These are phyloP conservation scores for Drosophila picticornis DNA, from an alignment of 2,888 invertebrate species.

Conservation along the genomic window DNA sequence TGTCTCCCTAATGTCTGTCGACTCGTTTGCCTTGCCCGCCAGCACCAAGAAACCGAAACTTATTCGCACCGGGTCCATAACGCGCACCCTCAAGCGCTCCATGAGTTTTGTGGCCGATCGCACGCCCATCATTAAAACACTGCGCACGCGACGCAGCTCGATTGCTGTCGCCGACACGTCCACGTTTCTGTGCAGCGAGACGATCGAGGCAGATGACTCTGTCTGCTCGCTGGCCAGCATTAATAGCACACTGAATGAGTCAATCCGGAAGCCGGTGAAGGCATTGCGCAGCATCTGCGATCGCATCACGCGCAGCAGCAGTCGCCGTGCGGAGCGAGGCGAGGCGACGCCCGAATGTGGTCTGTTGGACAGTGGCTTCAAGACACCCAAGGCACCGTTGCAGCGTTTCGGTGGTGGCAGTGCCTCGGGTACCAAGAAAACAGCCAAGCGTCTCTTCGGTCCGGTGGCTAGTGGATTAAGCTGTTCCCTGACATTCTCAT, in stretches of 20 bases:
- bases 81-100: constrained; percentile 83
- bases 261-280: constrained; percentile 83
- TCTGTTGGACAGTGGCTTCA: constrained; percentile 78
- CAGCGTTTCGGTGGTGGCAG: constrained; percentile 52
- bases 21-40: constrained; percentile 82
- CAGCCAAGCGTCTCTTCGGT: constrained; percentile 70
- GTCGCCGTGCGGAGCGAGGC: constrained; percentile 49
- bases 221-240: constrained; percentile 83
- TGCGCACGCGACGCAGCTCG: constrained; percentile 78
- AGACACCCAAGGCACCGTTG: constrained; percentile 83
- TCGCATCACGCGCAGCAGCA: constrained; percentile 81
- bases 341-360: constrained; percentile 56
- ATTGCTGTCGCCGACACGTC: constrained; percentile 69
- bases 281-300: constrained; percentile 83
- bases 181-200: constrained; percentile 53
- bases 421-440: constrained; percentile 55
- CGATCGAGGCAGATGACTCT: constrained; percentile 75
- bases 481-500: constrained; percentile 37
- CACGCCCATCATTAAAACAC: constrained; percentile 82
- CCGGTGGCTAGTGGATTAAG: constrained; percentile 24
- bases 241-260: constrained; percentile 83
- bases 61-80: constrained; percentile 84
- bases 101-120: constrained; percentile 85
- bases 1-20: constrained; percentile 83
- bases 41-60: constrained; percentile 85